A percentile compares a stretch with the other conserved stretches of the same genome.
These are phyloP conservation scores for Pardosa pseudoannulata DNA, from an alignment of 2,888 invertebrate genomes.

Conservation along the genomic window DNA sequence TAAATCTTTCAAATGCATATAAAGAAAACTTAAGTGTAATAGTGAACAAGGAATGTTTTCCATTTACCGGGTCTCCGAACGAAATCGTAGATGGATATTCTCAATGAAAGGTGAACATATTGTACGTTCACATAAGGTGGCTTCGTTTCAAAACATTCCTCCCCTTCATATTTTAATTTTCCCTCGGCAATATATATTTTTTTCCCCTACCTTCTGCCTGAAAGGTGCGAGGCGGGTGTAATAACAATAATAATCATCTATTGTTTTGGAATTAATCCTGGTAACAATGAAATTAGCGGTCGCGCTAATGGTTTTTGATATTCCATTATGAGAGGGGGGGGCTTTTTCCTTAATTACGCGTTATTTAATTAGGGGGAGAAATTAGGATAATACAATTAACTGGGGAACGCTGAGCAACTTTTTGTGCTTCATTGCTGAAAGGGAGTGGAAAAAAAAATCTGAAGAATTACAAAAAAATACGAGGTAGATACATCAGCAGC, in stretches of 20 bases:
- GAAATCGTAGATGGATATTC: too few species aligned
- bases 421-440: constrained; percentile 56
- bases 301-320: constrained; percentile 71
- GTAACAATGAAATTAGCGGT: constrained; percentile 72
- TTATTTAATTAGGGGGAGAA: constrained; percentile 72
- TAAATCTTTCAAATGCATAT: too few species aligned
- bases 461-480: constrained; percentile 38
- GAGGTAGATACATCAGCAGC: constrained; percentile 62
- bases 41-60: too few species aligned
- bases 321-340: constrained; percentile 62
- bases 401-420: constrained; percentile 50
- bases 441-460: constrained; percentile 43
- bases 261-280: constrained; percentile 72
- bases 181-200: constrained; percentile 1
- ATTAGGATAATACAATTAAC: constrained; percentile 72
- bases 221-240: constrained; percentile 52
- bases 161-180: background rate
- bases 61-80: too few species aligned
- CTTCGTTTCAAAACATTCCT: background rate
- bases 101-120: background rate
- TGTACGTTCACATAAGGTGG: constrained; percentile 7
- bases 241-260: constrained; percentile 70
- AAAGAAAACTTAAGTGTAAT: too few species aligned
- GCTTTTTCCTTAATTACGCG: constrained; percentile 71
- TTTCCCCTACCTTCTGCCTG: background rate